A percentile compares a stretch with the other conserved stretches of the same genome.
These are phyloP conservation scores for Cichladusa arquata DNA, from an alignment of 2,113 vertebrate species.

Conservation along the genomic window DNA sequence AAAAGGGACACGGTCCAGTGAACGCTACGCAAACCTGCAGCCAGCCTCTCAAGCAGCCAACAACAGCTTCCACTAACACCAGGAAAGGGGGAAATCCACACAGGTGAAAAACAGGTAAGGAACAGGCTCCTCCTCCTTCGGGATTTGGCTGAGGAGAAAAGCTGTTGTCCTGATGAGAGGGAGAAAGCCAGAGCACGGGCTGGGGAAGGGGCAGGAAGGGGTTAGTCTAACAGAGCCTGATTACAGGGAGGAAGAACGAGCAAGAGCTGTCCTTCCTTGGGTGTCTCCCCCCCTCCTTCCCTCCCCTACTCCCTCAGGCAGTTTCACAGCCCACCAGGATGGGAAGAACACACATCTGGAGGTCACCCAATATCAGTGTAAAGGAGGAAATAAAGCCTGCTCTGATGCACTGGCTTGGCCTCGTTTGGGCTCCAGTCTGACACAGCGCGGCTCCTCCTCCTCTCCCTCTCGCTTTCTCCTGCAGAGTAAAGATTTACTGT, in stretches of 20 bases:
- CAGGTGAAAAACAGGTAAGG: neutral
- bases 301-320: conserved; percentile 6
- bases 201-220: neutral
- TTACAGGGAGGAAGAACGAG: neutral
- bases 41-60: neutral
- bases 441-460: conserved; percentile 24
- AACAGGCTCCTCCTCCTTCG: neutral
- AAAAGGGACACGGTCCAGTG: neutral
- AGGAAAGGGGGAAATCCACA: neutral
- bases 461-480: conserved; percentile 24
- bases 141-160: neutral
- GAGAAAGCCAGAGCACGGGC: neutral
- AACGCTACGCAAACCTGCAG: neutral
- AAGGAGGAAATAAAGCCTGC: conserved; percentile 24
- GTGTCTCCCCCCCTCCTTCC: neutral
- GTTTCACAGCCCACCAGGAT: conserved; percentile 25
- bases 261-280: neutral
- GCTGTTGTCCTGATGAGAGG: neutral
- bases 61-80: neutral
- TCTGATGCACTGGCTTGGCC: neutral
- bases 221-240: neutral
- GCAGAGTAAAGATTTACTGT: conserved; percentile 21
- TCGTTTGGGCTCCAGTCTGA: conserved; percentile 35
- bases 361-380: conserved; percentile 37
- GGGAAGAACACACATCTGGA: conserved; percentile 24